These are phyloP conservation scores for Rafetus swinhoei DNA, from an alignment of 2,113 vertebrate species.

Conservation along the genomic window DNA sequence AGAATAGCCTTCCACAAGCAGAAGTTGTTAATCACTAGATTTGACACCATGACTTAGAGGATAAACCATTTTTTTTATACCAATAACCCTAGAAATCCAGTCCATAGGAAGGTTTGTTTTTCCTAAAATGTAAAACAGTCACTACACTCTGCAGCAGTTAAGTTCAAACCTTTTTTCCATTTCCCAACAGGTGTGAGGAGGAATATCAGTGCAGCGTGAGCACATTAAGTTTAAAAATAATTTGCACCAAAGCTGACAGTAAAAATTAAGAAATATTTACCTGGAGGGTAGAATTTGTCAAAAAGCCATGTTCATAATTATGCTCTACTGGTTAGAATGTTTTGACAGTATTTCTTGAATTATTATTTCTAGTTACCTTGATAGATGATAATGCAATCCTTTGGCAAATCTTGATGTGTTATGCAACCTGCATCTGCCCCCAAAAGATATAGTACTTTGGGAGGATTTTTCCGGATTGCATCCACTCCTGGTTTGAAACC, in stretches of 20 bases:
- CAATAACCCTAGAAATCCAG: neutral
- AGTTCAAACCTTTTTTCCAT: neutral
- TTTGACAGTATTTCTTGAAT: neutral
- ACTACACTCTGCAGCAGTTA: neutral
- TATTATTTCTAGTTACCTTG: slow-evolving; percentile 84
- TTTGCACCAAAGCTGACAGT: neutral
- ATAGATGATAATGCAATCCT: slow-evolving; percentile 92
- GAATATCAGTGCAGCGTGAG: neutral
- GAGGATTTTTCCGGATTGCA: slow-evolving; percentile 88
- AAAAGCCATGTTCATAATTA: neutral
- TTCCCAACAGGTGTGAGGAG: neutral
- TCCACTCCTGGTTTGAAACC: slow-evolving; percentile 98
- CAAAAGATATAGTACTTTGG: slow-evolving; percentile 92
- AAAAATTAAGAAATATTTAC: neutral
- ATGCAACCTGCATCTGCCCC: slow-evolving; percentile 93
- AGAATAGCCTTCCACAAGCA: neutral
- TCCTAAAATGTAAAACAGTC: neutral
- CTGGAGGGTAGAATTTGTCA: neutral
- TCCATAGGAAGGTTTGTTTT: neutral
- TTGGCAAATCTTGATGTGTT: slow-evolving; percentile 92
- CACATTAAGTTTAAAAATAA: neutral
- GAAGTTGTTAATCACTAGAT: neutral
- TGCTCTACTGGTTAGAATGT: neutral
- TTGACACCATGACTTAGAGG: neutral
- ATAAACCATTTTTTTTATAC: neutral